These are phyloP conservation scores for Phaethornis superciliosus DNA, from an alignment of 2,113 vertebrate genomes.

Conservation along the genomic window DNA sequence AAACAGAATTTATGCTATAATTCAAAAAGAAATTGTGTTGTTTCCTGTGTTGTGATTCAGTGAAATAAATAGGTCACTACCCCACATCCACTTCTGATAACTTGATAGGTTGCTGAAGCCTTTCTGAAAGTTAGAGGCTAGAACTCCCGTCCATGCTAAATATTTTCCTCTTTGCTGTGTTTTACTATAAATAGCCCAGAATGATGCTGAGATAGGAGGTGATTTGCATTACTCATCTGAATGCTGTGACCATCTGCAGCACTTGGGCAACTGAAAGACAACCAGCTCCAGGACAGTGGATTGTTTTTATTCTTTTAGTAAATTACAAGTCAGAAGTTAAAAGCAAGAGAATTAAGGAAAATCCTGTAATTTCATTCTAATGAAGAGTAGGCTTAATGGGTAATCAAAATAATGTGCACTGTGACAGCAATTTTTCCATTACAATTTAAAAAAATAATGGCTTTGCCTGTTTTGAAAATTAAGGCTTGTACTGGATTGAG, in stretches of 20 bases:
- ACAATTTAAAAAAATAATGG: constrained; percentile 16
- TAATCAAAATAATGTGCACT: not conserved
- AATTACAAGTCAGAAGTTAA: constrained; percentile 26
- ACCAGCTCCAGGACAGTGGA: not conserved
- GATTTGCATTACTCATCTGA: not conserved
- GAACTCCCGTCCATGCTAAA: not conserved
- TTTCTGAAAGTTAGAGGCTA: not conserved
- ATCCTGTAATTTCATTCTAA: not conserved
- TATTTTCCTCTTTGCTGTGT: not conserved
- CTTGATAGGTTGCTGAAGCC: not conserved
- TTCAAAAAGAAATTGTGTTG: not conserved
- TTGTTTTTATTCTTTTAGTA: not conserved
- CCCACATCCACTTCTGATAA: not conserved
- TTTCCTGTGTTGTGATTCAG: not conserved
- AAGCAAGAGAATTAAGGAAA: not conserved
- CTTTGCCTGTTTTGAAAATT: constrained; percentile 29
- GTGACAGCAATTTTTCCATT: constrained; percentile 35
- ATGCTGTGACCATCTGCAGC: not conserved
- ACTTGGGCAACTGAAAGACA: not conserved
- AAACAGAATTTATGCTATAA: not conserved
- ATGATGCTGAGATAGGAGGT: not conserved
- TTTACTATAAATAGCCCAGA: not conserved
- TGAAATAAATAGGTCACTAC: not conserved
- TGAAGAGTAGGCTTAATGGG: not conserved
- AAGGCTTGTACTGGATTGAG: constrained; percentile 11